Conservation (phyloP, 2,888 invertebrate species). For the Julus scanicus region DNA sequence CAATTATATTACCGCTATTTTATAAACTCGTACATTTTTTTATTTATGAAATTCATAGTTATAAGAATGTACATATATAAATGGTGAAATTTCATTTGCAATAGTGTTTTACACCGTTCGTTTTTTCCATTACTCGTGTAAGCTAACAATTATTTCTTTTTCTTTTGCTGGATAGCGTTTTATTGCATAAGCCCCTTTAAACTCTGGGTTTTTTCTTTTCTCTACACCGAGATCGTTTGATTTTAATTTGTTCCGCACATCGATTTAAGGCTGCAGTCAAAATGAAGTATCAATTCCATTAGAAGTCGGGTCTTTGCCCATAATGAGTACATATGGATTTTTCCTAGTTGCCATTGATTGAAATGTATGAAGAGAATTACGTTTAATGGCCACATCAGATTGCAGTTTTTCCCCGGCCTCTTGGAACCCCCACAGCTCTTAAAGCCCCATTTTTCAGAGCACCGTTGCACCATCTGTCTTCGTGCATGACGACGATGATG, state of each 20-base stretch:
- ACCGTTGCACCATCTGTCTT: conserved; percentile 18
- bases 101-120: conserved; percentile 7
- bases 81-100: conserved; percentile 11
- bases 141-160: conserved; percentile 22
- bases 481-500: conserved; percentile 4
- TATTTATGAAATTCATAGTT: neutral
- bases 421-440: neutral
- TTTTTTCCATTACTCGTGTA: conserved; percentile 21
- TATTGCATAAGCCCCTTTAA: conserved; percentile 15
- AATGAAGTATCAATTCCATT: conserved; percentile 33
- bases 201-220: neutral
- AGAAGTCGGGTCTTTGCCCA: conserved; percentile 12
- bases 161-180: conserved; percentile 8
- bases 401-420: conserved; percentile 33
- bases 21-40: neutral
- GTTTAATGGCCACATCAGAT: conserved; percentile 33
- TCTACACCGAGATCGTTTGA: conserved; percentile 9
- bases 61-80: neutral
- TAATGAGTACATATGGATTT: conserved; percentile 28
- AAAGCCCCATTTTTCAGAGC: conserved; percentile 27
- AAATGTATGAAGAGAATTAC: conserved; percentile 28
- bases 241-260: conserved; percentile 33
- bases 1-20: no score
- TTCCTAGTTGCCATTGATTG: conserved; percentile 28
- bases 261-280: conserved; percentile 33